Conservation (phyloP, 2,888 invertebrate genomes). For the Hypercompe scribonia region DNA sequence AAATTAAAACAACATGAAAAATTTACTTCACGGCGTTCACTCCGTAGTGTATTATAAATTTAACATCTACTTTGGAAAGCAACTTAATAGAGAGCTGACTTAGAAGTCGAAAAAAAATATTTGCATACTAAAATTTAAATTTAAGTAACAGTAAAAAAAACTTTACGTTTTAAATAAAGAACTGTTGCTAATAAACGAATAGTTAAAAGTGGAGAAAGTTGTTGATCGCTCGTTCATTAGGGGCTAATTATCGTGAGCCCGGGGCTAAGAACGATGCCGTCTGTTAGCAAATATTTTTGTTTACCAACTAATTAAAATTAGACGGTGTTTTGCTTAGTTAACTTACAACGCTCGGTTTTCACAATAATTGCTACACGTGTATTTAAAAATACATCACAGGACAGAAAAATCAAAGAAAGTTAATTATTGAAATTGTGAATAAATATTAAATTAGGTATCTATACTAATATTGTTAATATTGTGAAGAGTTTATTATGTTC, state of each 20-base stretch:
- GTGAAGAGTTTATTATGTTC: too few species aligned
- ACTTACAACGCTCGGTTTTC: conserved; percentile 60
- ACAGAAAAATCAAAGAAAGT: not conserved
- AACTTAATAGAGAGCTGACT: not conserved
- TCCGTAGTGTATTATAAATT: not conserved
- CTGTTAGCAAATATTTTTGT: conserved; percentile 69
- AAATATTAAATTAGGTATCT: not conserved
- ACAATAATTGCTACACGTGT: conserved; percentile 71
- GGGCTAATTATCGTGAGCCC: conserved; percentile 70
- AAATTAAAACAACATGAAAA: too few species aligned
- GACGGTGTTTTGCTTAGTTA: conserved; percentile 56
- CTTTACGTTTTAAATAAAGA: conserved; percentile 46
- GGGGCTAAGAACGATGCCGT: conserved; percentile 67
- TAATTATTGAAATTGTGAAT: not conserved
- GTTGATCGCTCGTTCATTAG: conserved; percentile 73
- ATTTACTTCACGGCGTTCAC: not conserved
- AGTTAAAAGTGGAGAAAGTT: conserved; percentile 62
- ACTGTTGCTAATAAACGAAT: conserved; percentile 48
- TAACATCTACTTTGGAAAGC: not conserved
- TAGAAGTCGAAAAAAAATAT: not conserved
- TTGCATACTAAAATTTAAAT: not conserved
- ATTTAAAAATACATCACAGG: conserved; percentile 19
- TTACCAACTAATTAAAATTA: conserved; percentile 78
- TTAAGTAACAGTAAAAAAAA: not conserved
- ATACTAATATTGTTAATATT: too few species aligned